A percentile compares a stretch with the other conserved stretches of the same genome.
Conservation (phyloP, 2,113 vertebrate species). For the Cyphomyrus discorhynchus region DNA sequence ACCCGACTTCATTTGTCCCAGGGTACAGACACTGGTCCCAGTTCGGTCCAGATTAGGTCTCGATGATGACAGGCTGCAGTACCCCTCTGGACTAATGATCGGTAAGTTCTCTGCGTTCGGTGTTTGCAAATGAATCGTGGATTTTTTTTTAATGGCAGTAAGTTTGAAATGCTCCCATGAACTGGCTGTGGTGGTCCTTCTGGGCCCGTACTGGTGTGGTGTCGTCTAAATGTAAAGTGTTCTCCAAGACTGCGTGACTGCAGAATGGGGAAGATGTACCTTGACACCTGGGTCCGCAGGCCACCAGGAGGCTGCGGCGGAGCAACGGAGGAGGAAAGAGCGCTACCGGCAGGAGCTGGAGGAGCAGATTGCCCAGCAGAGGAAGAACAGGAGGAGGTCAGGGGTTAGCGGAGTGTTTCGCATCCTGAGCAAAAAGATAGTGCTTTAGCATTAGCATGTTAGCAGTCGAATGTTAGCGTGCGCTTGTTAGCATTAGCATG, state of each 20-base stretch:
- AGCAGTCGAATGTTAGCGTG: neutral
- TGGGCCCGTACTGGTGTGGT: neutral
- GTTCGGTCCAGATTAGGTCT: slow-evolving; percentile 34
- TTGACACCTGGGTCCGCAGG: slow-evolving; percentile 51
- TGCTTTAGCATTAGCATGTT: neutral
- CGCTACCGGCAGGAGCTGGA: slow-evolving; percentile 76
- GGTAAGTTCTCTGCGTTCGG: slow-evolving; percentile 53
- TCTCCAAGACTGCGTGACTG: neutral
- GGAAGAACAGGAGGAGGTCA: slow-evolving; percentile 77
- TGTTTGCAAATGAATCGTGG: neutral
- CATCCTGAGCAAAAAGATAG: neutral
- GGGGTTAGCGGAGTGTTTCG: neutral
- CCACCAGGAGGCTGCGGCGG: slow-evolving; percentile 50
- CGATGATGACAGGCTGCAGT: slow-evolving; percentile 42
- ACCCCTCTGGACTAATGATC: slow-evolving; percentile 68
- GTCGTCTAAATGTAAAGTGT: neutral
- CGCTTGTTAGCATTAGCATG: neutral
- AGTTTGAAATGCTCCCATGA: neutral
- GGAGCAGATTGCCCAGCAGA: slow-evolving; percentile 84
- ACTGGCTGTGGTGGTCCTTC: neutral
- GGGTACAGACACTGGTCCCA: neutral
- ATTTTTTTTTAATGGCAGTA: neutral
- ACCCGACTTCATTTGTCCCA: neutral
- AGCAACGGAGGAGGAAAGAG: slow-evolving; percentile 69
- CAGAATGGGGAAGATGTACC: neutral